Percentiles rank a stretch among this genome's conserved stretches.
Conservation (phyloP, 1,140 invertebrate species). For the Polypedilum pembai region DNA sequence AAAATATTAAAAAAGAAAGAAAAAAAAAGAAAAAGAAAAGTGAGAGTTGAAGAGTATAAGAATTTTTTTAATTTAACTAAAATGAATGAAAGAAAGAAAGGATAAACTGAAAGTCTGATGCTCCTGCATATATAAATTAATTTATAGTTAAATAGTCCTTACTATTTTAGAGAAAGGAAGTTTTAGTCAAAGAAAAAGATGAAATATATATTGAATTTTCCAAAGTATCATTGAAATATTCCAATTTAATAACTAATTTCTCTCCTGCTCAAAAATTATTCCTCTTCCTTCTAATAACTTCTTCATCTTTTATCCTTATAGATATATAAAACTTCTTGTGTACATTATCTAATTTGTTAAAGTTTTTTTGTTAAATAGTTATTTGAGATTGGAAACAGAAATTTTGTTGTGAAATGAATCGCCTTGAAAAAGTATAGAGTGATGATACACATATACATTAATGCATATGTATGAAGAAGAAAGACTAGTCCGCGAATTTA, state of each 20-base stretch:
- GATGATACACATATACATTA: no score
- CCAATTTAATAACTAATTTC: neutral
- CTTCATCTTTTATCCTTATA: no score
- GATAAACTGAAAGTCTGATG: neutral
- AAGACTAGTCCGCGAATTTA: neutral
- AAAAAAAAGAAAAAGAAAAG: neutral
- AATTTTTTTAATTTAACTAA: neutral
- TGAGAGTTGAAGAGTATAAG: neutral
- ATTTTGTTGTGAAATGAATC: neutral
- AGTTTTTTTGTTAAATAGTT: neutral
- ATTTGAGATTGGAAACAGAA: neutral
- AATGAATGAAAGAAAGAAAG: neutral
- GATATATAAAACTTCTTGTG: neutral
- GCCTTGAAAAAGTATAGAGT: slow-evolving; percentile 6
- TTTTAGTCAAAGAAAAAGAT: slow-evolving; percentile 1
- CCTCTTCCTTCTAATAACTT: no score
- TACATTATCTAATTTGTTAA: neutral
- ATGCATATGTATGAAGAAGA: neutral
- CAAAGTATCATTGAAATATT: neutral
- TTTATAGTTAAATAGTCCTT: neutral
- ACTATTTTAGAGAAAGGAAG: slow-evolving; percentile 1
- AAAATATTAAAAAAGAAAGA: neutral
- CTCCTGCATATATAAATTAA: neutral
- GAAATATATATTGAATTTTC: neutral
- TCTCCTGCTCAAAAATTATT: neutral